Base-by-base conservation (phyloP, 2,113 vertebrate species). In the Melanerpes aurifrons region DNA sequence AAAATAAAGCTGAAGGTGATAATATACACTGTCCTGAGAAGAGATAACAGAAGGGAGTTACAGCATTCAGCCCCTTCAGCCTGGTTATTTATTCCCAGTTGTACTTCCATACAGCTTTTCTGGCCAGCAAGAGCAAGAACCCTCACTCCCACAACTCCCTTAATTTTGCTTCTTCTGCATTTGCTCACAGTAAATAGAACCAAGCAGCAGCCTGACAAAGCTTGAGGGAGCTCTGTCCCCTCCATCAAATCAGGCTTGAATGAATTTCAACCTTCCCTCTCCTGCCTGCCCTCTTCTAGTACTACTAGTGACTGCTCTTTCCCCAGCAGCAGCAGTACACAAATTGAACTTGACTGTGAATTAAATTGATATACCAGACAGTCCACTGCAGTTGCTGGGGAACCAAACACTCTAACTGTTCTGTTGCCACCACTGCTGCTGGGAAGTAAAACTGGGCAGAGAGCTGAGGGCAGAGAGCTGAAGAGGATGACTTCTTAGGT, bases 341-440 rank as follows among this genome's bases (percentile, higher is more conserved):
- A 94, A 74, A 88, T 76, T 75, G 83, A 93, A 84, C 77, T 92
- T 9, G 0, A 68, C 83, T 86, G 53, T 69, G 76, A 58, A 82
- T 94, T 92, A 90, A 90, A 96, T 94, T 86, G 93, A 88, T 94
- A 86, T 95, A 96, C 58, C 95, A 96, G 92, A 95, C 66, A 81
- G 86, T 88, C 82, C 92, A 78, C 66, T 90, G 69, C 62, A 90
- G 95, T 96, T 96, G 93, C 94, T 86, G 82, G 83, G 95, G 93
- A 96, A 96, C 86, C 58, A 96, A 96, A 96, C 94, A 95, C 66
- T 94, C 69, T 40, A 89, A 67, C 64, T 25, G 22, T 61, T 81
- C 86, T 88, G 71, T 80, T 95, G 88, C 70, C 92, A 93, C 73
- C 69, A 45, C 54, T 94, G 90, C 86, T 95, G 80, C 69, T 92